Evolutionary conservation across 1,140 invertebrate genomes (phyloP).

Genomic region (Condylostylus longicornis): DNA sequence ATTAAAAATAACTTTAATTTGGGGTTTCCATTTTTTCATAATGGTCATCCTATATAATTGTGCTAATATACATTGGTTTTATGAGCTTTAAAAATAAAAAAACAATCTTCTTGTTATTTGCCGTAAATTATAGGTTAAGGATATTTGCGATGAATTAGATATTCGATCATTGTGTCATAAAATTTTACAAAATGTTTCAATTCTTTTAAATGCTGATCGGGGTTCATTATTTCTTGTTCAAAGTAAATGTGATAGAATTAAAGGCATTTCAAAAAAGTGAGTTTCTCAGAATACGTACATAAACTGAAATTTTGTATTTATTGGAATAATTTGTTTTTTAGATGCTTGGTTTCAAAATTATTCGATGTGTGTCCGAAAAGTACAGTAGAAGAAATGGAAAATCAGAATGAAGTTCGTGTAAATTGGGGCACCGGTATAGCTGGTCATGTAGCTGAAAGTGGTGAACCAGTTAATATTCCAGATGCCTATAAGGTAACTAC

Average conservation of each 20-base stretch:
- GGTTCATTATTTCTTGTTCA: constrained; percentile 88
- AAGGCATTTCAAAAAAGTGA: constrained; percentile 31
- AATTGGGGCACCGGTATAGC: constrained; percentile 84
- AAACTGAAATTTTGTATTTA: neutral
- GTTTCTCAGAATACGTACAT: constrained; percentile 8
- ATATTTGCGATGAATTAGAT: constrained; percentile 92
- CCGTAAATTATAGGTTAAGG: constrained; percentile 72
- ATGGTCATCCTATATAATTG: neutral
- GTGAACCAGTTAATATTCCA: constrained; percentile 84
- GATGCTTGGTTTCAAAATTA: constrained; percentile 77
- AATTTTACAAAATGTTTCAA: constrained; percentile 88
- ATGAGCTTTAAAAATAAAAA: too few relatives aligned
- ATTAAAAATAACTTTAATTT: neutral
- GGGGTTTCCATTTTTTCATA: neutral
- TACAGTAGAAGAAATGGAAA: constrained; percentile 78
- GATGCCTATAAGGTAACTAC: constrained; percentile 80
- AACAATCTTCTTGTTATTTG: too few relatives aligned
- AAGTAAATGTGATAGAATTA: constrained; percentile 41
- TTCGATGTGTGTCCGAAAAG: constrained; percentile 87
- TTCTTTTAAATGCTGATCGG: constrained; percentile 78
- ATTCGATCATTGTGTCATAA: constrained; percentile 87
- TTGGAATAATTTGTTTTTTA: constrained; percentile 15
- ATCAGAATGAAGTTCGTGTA: constrained; percentile 81
- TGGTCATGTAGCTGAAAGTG: constrained; percentile 84
- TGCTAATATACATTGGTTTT: too few relatives aligned